Percentiles rank a stretch among this genome's conserved stretches.
Conservation (phyloP, 1,140 invertebrate species). For the Trinorchestia longiramus region DNA sequence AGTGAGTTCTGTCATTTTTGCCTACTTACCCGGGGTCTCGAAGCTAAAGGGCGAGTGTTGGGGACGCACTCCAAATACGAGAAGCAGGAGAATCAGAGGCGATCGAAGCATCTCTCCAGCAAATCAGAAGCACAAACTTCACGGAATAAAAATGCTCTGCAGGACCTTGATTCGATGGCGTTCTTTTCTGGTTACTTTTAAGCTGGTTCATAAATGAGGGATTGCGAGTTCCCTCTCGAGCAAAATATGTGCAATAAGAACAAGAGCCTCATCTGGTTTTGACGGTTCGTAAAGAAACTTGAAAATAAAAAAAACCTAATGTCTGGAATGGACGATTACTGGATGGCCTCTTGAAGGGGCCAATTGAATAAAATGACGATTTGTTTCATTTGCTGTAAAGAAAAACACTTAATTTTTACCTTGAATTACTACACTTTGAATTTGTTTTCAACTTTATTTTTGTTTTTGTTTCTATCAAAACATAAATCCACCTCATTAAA, state of each 20-base stretch:
- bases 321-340: background rate
- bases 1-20: conserved; percentile 53
- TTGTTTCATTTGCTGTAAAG: background rate
- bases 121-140: background rate
- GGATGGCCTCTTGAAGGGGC: background rate
- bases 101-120: conserved; percentile 19
- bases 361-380: background rate
- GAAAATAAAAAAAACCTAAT: background rate
- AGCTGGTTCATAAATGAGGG: conserved; percentile 1
- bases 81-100: conserved; percentile 14
- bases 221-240: background rate
- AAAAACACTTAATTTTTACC: background rate
- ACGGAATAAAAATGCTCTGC: background rate
- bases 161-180: background rate
- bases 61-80: background rate
- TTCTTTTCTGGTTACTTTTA: background rate
- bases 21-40: conserved; percentile 42
- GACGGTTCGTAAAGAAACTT: background rate
- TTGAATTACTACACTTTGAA: background rate
- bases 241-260: background rate
- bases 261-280: background rate
- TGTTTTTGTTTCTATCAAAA: too few species aligned
- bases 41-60: conserved; percentile 21
- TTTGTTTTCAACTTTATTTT: too few species aligned
- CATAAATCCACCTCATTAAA: too few species aligned